Evolutionary conservation across 2,113 vertebrate species (phyloP).

Genomic region (Philantomba maxwellii): DNA sequence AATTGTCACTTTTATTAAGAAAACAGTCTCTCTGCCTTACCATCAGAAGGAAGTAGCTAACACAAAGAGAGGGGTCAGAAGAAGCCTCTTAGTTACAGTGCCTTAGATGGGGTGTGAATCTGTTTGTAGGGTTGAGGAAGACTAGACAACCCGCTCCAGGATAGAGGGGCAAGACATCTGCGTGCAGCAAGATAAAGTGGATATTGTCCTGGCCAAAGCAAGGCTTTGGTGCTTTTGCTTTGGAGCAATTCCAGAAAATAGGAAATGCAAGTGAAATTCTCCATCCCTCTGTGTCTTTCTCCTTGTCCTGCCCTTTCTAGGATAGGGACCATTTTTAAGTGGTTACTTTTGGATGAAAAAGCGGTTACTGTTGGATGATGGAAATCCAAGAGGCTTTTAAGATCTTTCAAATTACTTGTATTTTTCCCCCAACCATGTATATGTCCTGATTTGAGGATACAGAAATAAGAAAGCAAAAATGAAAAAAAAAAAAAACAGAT

Average conservation of each 20-base stretch:
- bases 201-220: not conserved
- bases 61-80: not conserved
- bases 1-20: not conserved
- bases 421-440: not conserved
- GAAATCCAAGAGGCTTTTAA: not conserved
- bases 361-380: not conserved
- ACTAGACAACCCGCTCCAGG: not conserved
- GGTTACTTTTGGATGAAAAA: not conserved
- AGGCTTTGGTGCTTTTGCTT: not conserved
- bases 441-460: not conserved
- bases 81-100: not conserved
- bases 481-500: not conserved
- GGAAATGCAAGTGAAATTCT: not conserved
- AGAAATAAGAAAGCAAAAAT: conserved; percentile 13
- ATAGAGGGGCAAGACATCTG: not conserved
- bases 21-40: not conserved
- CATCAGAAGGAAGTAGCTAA: not conserved
- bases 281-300: not conserved
- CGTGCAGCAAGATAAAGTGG: not conserved
- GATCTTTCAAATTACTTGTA: not conserved
- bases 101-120: not conserved
- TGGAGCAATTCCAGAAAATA: not conserved
- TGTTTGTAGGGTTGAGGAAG: not conserved
- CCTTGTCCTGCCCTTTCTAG: not conserved
- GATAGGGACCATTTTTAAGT: not conserved